Percentiles rank a stretch among this genome's conserved stretches.
These are phyloP conservation scores for Cyclopterus lumpus DNA, from an alignment of 2,797 vertebrate genomes.

Conservation along the genomic window DNA sequence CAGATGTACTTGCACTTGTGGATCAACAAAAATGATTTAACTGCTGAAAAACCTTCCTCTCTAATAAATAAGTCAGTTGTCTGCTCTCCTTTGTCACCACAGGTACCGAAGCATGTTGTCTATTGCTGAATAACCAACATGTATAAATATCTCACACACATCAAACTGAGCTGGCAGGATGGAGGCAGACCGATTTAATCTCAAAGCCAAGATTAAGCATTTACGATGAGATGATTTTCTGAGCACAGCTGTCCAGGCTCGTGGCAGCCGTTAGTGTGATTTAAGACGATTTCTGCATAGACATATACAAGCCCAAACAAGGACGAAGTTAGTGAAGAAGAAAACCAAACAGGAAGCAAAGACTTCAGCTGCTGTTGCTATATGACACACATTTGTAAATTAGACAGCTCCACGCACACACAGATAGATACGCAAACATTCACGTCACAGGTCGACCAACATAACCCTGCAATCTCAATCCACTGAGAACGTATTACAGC, in stretches of 20 bases:
- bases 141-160: constrained; percentile 40
- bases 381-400: background rate
- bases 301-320: constrained; percentile 33
- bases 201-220: constrained; percentile 72
- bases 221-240: constrained; percentile 65
- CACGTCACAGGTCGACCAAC: constrained; percentile 16
- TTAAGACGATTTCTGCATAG: constrained; percentile 55
- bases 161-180: constrained; percentile 43
- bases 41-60: background rate
- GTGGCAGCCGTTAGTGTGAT: constrained; percentile 34
- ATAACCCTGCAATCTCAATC: constrained; percentile 43
- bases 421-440: background rate
- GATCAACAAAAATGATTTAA: background rate
- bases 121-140: constrained; percentile 37
- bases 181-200: constrained; percentile 64
- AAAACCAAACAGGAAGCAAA: background rate
- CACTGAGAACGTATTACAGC: constrained; percentile 62
- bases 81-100: constrained; percentile 18
- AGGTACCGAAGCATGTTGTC: constrained; percentile 23
- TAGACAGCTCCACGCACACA: background rate
- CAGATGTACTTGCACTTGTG: background rate
- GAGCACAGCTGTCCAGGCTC: constrained; percentile 68
- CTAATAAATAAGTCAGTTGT: background rate
- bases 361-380: constrained; percentile 16
- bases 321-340: constrained; percentile 21